Evolutionary conservation across 2,797 vertebrate species (phyloP).

Genomic region (Adelosebastes latens): DNA sequence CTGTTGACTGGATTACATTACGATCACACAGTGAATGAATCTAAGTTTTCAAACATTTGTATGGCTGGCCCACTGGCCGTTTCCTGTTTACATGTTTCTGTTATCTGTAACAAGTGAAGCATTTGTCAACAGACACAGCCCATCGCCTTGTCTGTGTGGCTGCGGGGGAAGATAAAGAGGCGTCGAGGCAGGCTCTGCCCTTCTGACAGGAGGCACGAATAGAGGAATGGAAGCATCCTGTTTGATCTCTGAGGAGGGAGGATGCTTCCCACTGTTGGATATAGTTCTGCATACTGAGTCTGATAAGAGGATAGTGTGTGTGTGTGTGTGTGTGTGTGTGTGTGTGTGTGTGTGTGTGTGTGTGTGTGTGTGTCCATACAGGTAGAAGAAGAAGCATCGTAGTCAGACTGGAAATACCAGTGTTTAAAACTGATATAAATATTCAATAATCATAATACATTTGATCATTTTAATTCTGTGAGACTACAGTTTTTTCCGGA

Average conservation of each 20-base stretch:
- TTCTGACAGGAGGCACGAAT: conserved; percentile 57
- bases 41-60: conserved; percentile 28
- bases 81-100: conserved; percentile 63
- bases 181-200: conserved; percentile 37
- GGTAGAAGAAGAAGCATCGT: background rate
- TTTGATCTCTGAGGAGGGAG: conserved; percentile 65
- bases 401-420: background rate
- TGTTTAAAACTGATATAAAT: background rate
- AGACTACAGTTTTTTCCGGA: background rate
- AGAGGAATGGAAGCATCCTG: conserved; percentile 56
- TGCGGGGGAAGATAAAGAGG: conserved; percentile 73
- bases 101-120: conserved; percentile 76
- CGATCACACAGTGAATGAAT: conserved; percentile 17
- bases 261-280: conserved; percentile 52
- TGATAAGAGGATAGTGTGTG: conserved; percentile 43
- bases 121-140: conserved; percentile 65
- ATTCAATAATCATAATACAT: background rate
- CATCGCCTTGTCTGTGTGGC: conserved; percentile 53
- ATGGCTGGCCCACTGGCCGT: conserved; percentile 22
- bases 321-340: background rate
- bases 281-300: conserved; percentile 59
- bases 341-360: background rate
- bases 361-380: background rate
- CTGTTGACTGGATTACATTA: background rate
- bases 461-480: background rate